phyloP scores from a whole-genome alignment of 92 coral and sea anemone species.

The Porites lobata region DNA sequence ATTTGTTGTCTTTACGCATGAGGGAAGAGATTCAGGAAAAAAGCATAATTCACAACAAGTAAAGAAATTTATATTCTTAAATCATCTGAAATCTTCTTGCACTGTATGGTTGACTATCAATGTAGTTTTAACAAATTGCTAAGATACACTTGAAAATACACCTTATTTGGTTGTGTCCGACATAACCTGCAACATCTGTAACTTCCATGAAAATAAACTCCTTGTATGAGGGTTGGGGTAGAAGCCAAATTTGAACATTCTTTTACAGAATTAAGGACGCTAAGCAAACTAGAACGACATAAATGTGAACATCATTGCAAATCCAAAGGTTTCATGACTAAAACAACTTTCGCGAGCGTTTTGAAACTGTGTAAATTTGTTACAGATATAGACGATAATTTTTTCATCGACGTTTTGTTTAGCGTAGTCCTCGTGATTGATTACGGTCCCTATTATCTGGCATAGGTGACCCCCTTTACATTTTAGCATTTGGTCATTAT shows the following conservation, averaged over 20 bases:
- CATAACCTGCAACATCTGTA: slow-evolving; percentile 1
- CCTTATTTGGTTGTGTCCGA: background rate
- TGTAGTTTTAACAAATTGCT: too few species aligned
- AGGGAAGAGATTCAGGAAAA: background rate
- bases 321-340: background rate
- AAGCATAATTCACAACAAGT: background rate
- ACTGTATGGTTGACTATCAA: background rate
- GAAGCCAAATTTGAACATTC: background rate
- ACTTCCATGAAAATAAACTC: slow-evolving; percentile 2
- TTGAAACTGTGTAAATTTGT: slow-evolving; percentile 9
- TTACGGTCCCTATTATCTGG: slow-evolving; percentile 6
- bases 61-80: background rate
- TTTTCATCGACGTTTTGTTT: slow-evolving; percentile 9
- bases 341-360: slow-evolving; percentile 10
- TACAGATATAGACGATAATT: background rate
- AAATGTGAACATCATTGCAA: slow-evolving; percentile 3
- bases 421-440: background rate
- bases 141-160: background rate
- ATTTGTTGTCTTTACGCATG: background rate
- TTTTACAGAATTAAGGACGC: background rate
- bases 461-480: slow-evolving; percentile 8
- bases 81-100: background rate
- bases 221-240: background rate
- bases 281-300: slow-evolving; percentile 11
- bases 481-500: slow-evolving; percentile 7